Conservation (phyloP, 2,113 vertebrate genomes). For the zebrafish (Danio rerio) region DNA sequence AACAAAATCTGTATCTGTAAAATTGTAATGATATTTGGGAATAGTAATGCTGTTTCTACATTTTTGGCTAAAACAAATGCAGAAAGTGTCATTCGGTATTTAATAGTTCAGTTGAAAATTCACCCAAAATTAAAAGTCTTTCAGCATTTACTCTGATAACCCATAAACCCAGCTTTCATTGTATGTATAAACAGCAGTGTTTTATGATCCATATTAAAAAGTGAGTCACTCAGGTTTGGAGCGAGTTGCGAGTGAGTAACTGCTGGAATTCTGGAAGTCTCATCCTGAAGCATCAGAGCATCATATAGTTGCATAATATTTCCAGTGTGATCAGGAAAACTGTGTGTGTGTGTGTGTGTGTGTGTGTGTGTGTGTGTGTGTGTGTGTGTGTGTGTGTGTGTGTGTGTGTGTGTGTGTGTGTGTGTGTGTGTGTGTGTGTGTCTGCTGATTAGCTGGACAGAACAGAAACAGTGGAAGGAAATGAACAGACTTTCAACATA, state of each 20-base stretch:
- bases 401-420: background rate
- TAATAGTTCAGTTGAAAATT: background rate
- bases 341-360: background rate
- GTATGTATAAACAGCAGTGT: background rate
- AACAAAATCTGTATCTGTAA: too few relatives aligned
- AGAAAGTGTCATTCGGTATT: background rate
- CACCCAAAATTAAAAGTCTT: background rate
- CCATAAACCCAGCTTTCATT: background rate
- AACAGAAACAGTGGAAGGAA: background rate
- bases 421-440: background rate
- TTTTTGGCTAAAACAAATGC: too few relatives aligned
- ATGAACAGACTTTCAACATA: background rate
- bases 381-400: background rate
- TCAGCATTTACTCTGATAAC: background rate
- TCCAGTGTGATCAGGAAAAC: background rate
- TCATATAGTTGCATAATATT: conserved; percentile 4
- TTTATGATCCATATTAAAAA: background rate
- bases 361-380: background rate
- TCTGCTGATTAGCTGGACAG: background rate
- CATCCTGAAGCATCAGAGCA: background rate
- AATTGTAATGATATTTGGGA: too few relatives aligned
- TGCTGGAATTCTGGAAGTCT: background rate
- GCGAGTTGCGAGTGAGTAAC: background rate
- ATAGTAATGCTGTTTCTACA: too few relatives aligned
- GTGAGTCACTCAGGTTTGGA: background rate